Evolutionary conservation across 1,140 invertebrate genomes (phyloP).

Genomic region (Mya arenaria): DNA sequence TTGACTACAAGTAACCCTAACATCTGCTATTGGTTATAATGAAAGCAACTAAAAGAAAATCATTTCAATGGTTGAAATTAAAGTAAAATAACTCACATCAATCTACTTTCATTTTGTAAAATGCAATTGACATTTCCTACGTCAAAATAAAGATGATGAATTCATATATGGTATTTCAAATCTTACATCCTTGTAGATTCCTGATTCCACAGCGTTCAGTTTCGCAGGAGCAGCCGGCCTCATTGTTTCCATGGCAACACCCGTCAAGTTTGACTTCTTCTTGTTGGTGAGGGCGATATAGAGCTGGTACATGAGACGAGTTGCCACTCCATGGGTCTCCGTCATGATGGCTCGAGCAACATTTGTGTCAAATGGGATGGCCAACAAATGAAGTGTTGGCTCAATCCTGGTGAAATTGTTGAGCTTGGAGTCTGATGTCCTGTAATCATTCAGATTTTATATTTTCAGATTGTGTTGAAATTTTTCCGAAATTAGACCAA

Average conservation of each 20-base stretch:
- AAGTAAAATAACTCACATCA: too few relatives aligned
- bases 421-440: conserved; percentile 80
- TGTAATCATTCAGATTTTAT: too few relatives aligned
- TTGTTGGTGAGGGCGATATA: conserved; percentile 81
- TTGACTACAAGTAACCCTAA: too few relatives aligned
- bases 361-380: conserved; percentile 81
- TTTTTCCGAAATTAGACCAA: too few relatives aligned
- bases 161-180: neutral
- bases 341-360: conserved; percentile 80
- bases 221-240: conserved; percentile 79
- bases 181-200: conserved; percentile 79
- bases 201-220: conserved; percentile 76
- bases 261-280: conserved; percentile 80
- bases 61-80: too few relatives aligned
- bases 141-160: too few relatives aligned
- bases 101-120: too few relatives aligned
- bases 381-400: conserved; percentile 78
- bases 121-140: too few relatives aligned
- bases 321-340: conserved; percentile 78
- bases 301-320: conserved; percentile 79
- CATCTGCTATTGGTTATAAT: too few relatives aligned
- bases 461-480: too few relatives aligned
- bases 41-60: too few relatives aligned
- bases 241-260: conserved; percentile 81
- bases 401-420: conserved; percentile 81